Conservation (phyloP, 2,113 vertebrate genomes). For the Cephalopholis sonnerati region DNA sequence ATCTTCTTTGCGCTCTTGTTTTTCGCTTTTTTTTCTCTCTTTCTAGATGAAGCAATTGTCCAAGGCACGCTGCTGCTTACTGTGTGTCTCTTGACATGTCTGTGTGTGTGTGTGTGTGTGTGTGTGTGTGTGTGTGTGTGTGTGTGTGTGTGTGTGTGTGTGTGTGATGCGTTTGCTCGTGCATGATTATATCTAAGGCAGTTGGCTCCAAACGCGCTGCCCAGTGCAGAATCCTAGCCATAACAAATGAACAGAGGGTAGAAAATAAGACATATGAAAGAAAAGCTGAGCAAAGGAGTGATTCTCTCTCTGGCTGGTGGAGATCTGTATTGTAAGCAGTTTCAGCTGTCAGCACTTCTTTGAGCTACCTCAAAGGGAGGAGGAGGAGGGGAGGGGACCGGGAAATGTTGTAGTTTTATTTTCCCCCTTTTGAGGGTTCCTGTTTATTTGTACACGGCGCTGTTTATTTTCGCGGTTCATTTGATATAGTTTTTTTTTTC, state of each 20-base stretch:
- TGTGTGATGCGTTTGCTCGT: conserved; percentile 33
- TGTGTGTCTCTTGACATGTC: conserved; percentile 68
- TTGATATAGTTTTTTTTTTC: conserved; percentile 55
- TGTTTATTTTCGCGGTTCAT: conserved; percentile 74
- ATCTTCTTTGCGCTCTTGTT: conserved; percentile 64
- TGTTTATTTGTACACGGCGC: conserved; percentile 84
- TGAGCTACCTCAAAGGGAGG: conserved; percentile 83
- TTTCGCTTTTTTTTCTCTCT: not conserved
- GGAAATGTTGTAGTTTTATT: conserved; percentile 93
- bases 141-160: conserved; percentile 9
- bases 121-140: conserved; percentile 18
- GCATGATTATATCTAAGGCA: conserved; percentile 71
- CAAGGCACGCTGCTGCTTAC: conserved; percentile 60
- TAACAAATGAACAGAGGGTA: conserved; percentile 84
- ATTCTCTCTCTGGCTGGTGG: conserved; percentile 81
- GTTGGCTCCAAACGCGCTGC: conserved; percentile 85
- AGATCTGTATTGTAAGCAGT: conserved; percentile 88
- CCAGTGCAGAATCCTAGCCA: conserved; percentile 85
- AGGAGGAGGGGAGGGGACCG: conserved; percentile 77
- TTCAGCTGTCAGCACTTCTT: conserved; percentile 91
- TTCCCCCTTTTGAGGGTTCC: conserved; percentile 90
- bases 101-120: conserved; percentile 17
- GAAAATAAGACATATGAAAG: conserved; percentile 86
- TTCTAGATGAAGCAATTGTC: conserved; percentile 69
- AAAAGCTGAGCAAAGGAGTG: conserved; percentile 85